Evolutionary conservation across 2,797 vertebrate genomes (phyloP).

Genomic region (Dendrocincla fuliginosa): DNA sequence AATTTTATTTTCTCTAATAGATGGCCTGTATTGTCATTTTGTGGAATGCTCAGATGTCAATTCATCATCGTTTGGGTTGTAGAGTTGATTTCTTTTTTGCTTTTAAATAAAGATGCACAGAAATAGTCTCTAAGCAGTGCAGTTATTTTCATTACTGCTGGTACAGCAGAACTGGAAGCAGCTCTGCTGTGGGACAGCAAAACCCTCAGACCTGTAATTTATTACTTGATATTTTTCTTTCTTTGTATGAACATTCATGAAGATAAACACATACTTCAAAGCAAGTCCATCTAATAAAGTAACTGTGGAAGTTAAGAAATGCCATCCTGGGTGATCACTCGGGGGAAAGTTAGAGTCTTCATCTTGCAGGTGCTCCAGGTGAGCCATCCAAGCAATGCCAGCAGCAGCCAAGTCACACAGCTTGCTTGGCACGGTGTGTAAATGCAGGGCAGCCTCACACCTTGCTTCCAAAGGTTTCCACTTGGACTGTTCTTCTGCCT

Average conservation of each 20-base stretch:
- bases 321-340: not conserved
- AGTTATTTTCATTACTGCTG: not conserved
- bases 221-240: not conserved
- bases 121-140: not conserved
- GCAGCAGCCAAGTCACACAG: too few relatives aligned
- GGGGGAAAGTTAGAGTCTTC: not conserved
- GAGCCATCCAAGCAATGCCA: not conserved
- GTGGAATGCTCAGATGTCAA: not conserved
- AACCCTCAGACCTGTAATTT: not conserved
- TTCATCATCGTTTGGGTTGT: not conserved
- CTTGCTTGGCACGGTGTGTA: not conserved
- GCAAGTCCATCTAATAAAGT: not conserved
- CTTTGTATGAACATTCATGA: not conserved
- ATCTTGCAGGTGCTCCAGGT: not conserved
- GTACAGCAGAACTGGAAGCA: not conserved
- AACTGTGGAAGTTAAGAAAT: not conserved
- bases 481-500: too few relatives aligned
- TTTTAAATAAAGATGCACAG: not conserved
- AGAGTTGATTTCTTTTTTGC: not conserved
- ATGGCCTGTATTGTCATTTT: not conserved
- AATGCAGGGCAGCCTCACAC: not conserved
- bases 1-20: not conserved
- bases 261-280: not conserved
- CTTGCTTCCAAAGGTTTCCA: too few relatives aligned
- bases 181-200: not conserved